Conservation (phyloP, 1,140 invertebrate genomes). For the Hylaeus anthracinus region DNA sequence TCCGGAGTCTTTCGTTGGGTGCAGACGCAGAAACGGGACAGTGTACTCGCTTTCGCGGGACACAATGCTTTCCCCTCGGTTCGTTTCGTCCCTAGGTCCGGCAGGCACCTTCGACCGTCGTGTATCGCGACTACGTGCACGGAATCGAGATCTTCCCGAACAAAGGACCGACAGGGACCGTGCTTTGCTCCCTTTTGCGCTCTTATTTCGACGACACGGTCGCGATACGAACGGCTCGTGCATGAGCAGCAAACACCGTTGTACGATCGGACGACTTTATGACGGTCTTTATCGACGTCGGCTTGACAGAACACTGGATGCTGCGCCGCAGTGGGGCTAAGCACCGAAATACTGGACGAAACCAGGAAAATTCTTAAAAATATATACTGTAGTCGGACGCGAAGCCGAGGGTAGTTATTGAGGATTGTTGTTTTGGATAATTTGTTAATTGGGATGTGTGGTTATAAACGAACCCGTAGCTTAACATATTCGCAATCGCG, state of each 20-base stretch:
- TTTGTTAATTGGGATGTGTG: no score
- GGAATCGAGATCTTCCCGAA: constrained; percentile 14
- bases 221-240: background rate
- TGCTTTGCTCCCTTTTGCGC: constrained; percentile 3
- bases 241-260: background rate
- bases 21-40: constrained; percentile 15
- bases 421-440: no score
- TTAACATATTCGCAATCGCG: no score
- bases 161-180: background rate
- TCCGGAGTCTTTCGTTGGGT: constrained; percentile 12
- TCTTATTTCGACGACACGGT: constrained; percentile 26
- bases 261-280: background rate
- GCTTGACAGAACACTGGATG: background rate
- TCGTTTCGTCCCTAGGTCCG: no score
- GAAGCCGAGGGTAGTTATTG: no score
- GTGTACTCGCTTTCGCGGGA: background rate
- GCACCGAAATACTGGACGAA: no score
- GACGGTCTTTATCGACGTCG: constrained; percentile 5
- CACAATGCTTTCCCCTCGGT: background rate
- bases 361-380: no score
- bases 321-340: no score
- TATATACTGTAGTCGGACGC: no score
- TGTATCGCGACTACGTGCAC: constrained; percentile 41
- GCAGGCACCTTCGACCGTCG: background rate
- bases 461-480: no score